These are phyloP conservation scores for Fregetta grallaria DNA, from an alignment of 2,113 vertebrate genomes.

Conservation along the genomic window DNA sequence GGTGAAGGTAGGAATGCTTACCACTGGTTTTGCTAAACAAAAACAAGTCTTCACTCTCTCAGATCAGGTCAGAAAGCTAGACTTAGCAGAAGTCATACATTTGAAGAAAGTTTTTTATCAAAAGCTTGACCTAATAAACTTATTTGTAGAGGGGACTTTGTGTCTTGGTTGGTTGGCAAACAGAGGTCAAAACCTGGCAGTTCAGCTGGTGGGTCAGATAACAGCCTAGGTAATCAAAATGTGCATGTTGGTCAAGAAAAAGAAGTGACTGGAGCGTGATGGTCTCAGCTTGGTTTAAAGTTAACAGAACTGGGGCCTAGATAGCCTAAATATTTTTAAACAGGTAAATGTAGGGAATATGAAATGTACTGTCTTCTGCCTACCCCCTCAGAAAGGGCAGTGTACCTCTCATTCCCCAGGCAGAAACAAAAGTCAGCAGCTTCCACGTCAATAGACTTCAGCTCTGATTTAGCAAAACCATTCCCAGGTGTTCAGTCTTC, in stretches of 20 bases:
- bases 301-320: not conserved
- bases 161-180: not conserved
- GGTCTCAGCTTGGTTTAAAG: not conserved
- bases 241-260: not conserved
- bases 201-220: not conserved
- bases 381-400: not conserved
- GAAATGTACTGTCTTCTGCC: not conserved
- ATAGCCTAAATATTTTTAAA: not conserved
- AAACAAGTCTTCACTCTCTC: not conserved
- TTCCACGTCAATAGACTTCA: not conserved
- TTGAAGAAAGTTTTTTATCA: not conserved
- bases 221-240: not conserved
- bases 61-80: not conserved
- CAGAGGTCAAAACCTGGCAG: not conserved
- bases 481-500: not conserved
- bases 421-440: not conserved
- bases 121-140: not conserved
- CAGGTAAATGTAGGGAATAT: not conserved
- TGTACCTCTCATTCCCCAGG: not conserved
- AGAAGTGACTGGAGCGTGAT: not conserved
- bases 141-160: not conserved
- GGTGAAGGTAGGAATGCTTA: not conserved
- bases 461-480: not conserved
- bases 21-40: not conserved
- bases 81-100: not conserved